These are phyloP conservation scores for Ammospiza caudacuta DNA, from an alignment of 2,113 vertebrate species.

Conservation along the genomic window DNA sequence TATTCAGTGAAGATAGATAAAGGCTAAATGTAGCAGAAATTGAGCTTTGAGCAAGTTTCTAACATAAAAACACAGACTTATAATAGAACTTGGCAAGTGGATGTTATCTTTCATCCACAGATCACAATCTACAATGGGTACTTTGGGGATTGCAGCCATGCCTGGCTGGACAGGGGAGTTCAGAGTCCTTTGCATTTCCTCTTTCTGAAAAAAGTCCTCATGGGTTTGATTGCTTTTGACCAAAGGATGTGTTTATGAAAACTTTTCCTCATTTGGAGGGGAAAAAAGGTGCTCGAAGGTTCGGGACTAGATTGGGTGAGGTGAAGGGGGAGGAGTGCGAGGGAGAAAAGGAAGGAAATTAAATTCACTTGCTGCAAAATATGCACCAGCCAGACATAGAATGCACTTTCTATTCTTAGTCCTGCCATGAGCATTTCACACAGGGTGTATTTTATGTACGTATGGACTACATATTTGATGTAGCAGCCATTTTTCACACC, in stretches of 20 bases:
- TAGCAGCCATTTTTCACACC: neutral
- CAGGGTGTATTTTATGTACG: neutral
- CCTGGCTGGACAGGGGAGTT: neutral
- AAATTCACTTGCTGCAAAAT: neutral
- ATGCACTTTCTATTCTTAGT: neutral
- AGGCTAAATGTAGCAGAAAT: conserved; percentile 25
- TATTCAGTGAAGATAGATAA: conserved; percentile 1
- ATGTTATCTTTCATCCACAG: conserved; percentile 45
- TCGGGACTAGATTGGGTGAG: neutral
- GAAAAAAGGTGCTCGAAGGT: neutral
- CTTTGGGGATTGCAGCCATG: neutral
- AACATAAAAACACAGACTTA: neutral
- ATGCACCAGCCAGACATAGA: neutral
- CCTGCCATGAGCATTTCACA: neutral
- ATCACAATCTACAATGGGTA: neutral
- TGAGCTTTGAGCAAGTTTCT: conserved; percentile 27
- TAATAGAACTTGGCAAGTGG: conserved; percentile 18
- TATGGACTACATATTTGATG: neutral
- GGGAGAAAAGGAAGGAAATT: neutral
- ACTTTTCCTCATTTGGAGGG: neutral
- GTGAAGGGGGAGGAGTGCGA: neutral
- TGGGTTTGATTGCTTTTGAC: neutral
- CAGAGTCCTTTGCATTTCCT: neutral
- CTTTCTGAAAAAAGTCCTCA: neutral
- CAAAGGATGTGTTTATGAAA: neutral